phyloP scores from a whole-genome alignment of 2,113 vertebrate genomes.

The Ciconia boyciana region DNA sequence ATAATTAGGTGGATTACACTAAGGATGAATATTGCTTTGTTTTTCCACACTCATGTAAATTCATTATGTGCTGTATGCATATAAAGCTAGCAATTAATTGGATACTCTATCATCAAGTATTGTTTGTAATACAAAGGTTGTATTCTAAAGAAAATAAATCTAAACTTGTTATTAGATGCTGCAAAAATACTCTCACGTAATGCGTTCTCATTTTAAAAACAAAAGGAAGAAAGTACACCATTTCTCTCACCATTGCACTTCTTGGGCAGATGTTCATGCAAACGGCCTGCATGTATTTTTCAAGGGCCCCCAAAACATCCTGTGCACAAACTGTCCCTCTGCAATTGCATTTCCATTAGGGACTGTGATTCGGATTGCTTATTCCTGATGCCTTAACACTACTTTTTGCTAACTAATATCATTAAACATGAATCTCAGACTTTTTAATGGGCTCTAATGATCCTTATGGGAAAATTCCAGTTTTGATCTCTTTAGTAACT shows the following conservation, averaged over 20 bases:
- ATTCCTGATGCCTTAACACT: background rate
- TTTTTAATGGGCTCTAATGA: background rate
- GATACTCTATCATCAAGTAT: background rate
- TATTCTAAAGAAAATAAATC: background rate
- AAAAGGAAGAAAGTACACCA: background rate
- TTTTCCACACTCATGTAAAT: background rate
- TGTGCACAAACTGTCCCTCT: background rate
- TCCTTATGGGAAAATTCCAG: background rate
- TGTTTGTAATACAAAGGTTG: background rate
- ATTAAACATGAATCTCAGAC: background rate
- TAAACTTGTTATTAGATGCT: background rate
- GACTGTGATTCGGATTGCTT: background rate
- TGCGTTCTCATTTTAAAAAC: background rate
- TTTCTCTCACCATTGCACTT: background rate
- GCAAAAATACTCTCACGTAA: background rate
- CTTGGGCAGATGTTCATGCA: background rate
- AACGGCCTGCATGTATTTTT: background rate
- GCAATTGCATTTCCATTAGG: background rate
- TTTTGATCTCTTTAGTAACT: background rate
- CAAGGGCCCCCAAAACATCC: background rate
- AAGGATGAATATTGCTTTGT: background rate
- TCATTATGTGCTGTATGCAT: background rate
- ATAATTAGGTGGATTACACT: background rate
- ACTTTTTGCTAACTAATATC: background rate
- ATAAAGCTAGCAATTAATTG: background rate